These are phyloP conservation scores for Cerastis rubricosa DNA, from an alignment of 2,888 invertebrate species.

Conservation along the genomic window DNA sequence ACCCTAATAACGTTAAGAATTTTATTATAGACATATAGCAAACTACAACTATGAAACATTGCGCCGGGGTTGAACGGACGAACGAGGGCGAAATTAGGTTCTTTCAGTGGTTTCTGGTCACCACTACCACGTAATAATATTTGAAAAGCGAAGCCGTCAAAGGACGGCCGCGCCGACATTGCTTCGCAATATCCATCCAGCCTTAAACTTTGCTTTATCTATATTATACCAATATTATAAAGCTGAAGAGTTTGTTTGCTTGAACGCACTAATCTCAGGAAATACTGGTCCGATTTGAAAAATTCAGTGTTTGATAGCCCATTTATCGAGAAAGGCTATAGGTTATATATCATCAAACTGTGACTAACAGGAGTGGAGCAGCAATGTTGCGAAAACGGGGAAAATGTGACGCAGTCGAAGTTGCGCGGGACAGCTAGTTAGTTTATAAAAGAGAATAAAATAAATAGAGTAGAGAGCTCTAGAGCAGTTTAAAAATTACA, in stretches of 20 bases:
- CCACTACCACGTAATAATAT: slow-evolving; percentile 42
- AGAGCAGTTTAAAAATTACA: background rate
- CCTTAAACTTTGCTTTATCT: background rate
- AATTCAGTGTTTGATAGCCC: too few relatives aligned
- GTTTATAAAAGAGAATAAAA: background rate
- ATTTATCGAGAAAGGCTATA: too few relatives aligned
- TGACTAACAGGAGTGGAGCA: too few relatives aligned
- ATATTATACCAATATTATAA: too few relatives aligned
- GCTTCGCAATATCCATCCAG: slow-evolving; percentile 16
- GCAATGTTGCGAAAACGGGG: too few relatives aligned
- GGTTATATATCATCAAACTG: too few relatives aligned
- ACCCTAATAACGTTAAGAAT: slow-evolving; percentile 43
- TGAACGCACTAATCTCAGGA: too few relatives aligned
- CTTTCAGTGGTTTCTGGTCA: slow-evolving; percentile 32
- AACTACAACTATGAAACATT: slow-evolving; percentile 40
- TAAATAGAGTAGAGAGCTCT: background rate
- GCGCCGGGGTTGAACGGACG: slow-evolving; percentile 32
- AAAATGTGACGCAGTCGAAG: too few relatives aligned
- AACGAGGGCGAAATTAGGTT: slow-evolving; percentile 31
- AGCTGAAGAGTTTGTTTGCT: too few relatives aligned
- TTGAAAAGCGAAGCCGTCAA: slow-evolving; percentile 30
- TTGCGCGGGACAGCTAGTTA: too few relatives aligned
- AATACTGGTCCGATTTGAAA: too few relatives aligned
- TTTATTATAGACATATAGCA: slow-evolving; percentile 45
- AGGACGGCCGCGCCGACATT: slow-evolving; percentile 10